These are phyloP conservation scores for Brienomyrus brachyistius DNA, from an alignment of 2,113 vertebrate genomes.

Conservation along the genomic window DNA sequence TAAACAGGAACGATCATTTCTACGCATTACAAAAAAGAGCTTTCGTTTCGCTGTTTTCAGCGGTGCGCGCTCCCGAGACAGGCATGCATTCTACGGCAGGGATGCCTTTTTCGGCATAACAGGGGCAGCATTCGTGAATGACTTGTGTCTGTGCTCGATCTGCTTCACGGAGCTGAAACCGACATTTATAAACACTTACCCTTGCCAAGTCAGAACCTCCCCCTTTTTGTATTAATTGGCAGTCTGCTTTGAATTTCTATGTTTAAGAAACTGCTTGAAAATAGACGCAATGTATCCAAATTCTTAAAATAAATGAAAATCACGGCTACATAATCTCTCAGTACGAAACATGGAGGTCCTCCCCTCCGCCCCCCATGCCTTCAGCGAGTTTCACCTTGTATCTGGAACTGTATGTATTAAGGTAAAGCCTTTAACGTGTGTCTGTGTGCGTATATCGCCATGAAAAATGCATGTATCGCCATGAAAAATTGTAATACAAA, in stretches of 20 bases:
- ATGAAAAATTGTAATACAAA: background rate
- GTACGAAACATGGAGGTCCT: background rate
- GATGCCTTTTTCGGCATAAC: no score
- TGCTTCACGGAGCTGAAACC: background rate
- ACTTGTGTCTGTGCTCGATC: conserved; percentile 25
- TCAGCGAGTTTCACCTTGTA: background rate
- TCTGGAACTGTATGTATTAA: background rate
- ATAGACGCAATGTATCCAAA: background rate
- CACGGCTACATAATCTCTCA: background rate
- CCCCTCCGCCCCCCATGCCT: background rate
- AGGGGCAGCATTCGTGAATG: conserved; percentile 35
- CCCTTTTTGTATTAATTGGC: background rate
- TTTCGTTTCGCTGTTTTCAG: no score
- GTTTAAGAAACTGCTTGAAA: background rate
- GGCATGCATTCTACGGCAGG: no score
- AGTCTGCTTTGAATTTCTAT: background rate
- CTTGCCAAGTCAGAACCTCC: background rate
- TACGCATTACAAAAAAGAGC: no score
- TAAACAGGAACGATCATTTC: no score
- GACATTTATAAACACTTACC: background rate
- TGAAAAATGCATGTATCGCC: background rate
- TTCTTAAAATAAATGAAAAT: background rate
- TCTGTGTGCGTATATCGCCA: background rate
- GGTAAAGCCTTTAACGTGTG: background rate
- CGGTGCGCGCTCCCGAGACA: no score